Conservation (phyloP, 2,113 vertebrate genomes). For the Morphnarchus princeps region DNA sequence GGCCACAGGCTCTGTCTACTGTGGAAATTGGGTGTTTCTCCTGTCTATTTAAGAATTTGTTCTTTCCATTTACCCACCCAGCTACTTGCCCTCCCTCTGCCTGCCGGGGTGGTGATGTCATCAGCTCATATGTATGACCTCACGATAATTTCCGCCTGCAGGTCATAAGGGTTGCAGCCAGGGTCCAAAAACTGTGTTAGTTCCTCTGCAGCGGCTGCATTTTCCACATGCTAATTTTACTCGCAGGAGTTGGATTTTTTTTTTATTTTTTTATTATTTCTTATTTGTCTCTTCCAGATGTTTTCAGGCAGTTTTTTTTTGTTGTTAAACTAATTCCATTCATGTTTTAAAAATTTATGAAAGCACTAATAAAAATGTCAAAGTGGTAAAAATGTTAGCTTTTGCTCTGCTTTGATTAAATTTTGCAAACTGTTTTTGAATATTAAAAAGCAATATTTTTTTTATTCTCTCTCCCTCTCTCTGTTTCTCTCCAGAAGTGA, state of each 20-base stretch:
- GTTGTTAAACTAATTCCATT: slow-evolving; percentile 85
- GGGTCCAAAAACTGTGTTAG: not conserved
- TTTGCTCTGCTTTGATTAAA: slow-evolving; percentile 88
- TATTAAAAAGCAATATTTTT: slow-evolving; percentile 86
- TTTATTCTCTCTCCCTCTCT: slow-evolving; percentile 73
- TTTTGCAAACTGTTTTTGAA: slow-evolving; percentile 88
- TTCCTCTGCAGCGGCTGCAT: slow-evolving; percentile 45
- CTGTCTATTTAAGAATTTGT: not conserved
- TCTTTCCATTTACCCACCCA: slow-evolving; percentile 4
- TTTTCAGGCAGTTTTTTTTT: slow-evolving; percentile 80
- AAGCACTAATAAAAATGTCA: slow-evolving; percentile 87
- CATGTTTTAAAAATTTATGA: slow-evolving; percentile 88
- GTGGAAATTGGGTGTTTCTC: not conserved
- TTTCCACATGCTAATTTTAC: slow-evolving; percentile 77
- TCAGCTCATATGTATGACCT: not conserved
- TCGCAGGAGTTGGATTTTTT: slow-evolving; percentile 56
- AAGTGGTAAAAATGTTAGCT: slow-evolving; percentile 87
- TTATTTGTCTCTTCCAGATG: slow-evolving; percentile 84
- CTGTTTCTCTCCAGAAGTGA: slow-evolving; percentile 71
- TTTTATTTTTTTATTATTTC: slow-evolving; percentile 72
- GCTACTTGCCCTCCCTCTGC: not conserved
- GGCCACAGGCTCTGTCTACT: not conserved
- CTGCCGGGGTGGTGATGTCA: not conserved
- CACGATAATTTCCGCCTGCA: not conserved
- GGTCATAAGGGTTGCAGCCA: not conserved